A percentile compares a stretch with the other conserved stretches of the same genome.
phyloP scores from a whole-genome alignment of 2,797 vertebrate species.

The Rhinatrema bivittatum region DNA sequence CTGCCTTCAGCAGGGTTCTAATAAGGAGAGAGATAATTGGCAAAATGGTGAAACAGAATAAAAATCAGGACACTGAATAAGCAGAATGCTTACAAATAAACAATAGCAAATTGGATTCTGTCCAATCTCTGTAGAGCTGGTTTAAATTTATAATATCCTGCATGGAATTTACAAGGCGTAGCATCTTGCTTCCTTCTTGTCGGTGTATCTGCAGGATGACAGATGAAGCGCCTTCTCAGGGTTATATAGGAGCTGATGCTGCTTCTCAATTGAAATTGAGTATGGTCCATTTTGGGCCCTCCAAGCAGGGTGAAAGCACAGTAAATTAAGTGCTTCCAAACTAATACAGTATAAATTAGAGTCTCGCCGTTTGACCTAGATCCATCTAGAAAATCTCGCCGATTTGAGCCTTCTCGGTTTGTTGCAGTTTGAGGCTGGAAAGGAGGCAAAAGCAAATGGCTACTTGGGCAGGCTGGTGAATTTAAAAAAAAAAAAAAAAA shows the following conservation, averaged over 20 bases:
- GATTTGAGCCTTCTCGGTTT: too few species aligned
- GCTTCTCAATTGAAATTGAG: conserved; percentile 21
- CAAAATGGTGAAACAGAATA: conserved; percentile 57
- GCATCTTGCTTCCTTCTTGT: conserved; percentile 12
- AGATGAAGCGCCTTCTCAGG: conserved; percentile 6
- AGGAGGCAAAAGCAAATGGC: too few species aligned
- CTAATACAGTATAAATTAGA: too few species aligned
- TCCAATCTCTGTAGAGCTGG: conserved; percentile 44
- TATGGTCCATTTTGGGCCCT: conserved; percentile 23
- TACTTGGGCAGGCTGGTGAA: too few species aligned
- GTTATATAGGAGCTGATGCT: conserved; percentile 15
- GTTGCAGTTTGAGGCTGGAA: too few species aligned
- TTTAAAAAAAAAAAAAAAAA: too few species aligned
- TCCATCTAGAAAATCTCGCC: too few species aligned
- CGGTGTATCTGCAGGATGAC: conserved; percentile 19
- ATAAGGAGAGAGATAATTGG: conserved; percentile 67
- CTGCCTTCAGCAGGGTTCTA: conserved; percentile 66
- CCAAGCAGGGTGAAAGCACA: conserved; percentile 29
- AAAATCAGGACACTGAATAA: conserved; percentile 42
- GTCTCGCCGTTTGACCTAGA: too few species aligned
- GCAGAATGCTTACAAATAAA: conserved; percentile 50
- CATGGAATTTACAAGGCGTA: conserved; percentile 32
- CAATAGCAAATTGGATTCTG: conserved; percentile 55
- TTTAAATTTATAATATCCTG: conserved; percentile 28
- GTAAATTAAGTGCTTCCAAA: conserved; percentile 39